phyloP scores from a whole-genome alignment of 1,140 invertebrate species.

The Catajapyx aquilonaris region DNA sequence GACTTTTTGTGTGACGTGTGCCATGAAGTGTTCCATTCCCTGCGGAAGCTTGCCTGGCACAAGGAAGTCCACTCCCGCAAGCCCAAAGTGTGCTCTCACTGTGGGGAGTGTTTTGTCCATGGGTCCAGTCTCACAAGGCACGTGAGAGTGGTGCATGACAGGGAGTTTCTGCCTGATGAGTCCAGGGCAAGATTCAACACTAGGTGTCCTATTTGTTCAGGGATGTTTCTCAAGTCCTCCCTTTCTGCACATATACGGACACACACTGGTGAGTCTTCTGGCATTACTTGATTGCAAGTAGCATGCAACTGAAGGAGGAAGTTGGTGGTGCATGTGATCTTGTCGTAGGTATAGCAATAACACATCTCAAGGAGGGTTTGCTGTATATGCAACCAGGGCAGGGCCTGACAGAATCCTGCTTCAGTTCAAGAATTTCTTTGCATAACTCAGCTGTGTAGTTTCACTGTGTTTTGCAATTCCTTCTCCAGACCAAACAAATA shows the following conservation, averaged over 20 bases:
- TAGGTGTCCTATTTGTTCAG: conserved; percentile 55
- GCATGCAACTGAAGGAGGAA: no score
- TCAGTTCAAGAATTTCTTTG: no score
- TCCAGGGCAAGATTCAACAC: conserved; percentile 39
- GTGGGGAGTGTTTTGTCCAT: conserved; percentile 64
- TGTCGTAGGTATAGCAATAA: no score
- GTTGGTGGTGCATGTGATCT: no score
- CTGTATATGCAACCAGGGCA: no score
- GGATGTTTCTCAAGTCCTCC: conserved; percentile 51
- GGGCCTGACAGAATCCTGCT: no score
- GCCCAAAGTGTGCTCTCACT: conserved; percentile 61
- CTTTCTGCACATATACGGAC: conserved; percentile 58
- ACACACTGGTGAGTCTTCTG: conserved; percentile 46
- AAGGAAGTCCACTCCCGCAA: conserved; percentile 59
- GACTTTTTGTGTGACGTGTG: conserved; percentile 62
- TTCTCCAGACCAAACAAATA: no score
- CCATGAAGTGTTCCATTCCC: conserved; percentile 56
- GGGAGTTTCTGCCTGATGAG: conserved; percentile 40
- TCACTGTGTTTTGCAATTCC: no score
- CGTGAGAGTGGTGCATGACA: conserved; percentile 56
- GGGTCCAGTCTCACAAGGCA: conserved; percentile 57
- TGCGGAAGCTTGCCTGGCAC: conserved; percentile 63
- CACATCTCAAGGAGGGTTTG: no score
- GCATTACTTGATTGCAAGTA: no score
- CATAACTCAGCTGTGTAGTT: no score